Percentiles rank a stretch among this genome's conserved stretches.
phyloP scores from a whole-genome alignment of 2,888 invertebrate genomes.

The Tenthredo distinguenda region DNA sequence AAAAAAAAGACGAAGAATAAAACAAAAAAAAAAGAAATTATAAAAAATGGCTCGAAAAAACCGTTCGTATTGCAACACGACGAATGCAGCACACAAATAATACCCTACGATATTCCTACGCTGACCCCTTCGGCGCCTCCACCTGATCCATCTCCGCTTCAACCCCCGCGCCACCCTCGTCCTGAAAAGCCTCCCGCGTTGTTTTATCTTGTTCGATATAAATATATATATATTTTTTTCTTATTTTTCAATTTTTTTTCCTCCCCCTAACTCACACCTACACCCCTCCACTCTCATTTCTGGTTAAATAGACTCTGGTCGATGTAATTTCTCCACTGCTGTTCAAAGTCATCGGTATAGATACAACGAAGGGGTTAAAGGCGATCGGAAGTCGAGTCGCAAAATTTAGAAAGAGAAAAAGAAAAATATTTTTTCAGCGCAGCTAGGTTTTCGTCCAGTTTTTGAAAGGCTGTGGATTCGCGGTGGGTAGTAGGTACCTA shows the following conservation, averaged over 20 bases:
- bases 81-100: slow-evolving; percentile 78
- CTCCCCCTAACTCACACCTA: slow-evolving; percentile 63
- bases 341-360: slow-evolving; percentile 80
- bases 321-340: slow-evolving; percentile 85
- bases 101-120: slow-evolving; percentile 69
- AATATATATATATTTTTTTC: slow-evolving; percentile 35
- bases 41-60: slow-evolving; percentile 18
- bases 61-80: slow-evolving; percentile 75
- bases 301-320: slow-evolving; percentile 82
- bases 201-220: slow-evolving; percentile 60
- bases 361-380: neutral
- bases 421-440: neutral
- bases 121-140: slow-evolving; percentile 63
- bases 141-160: slow-evolving; percentile 42
- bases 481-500: neutral
- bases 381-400: neutral
- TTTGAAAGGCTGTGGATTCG: neutral
- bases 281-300: slow-evolving; percentile 76
- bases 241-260: slow-evolving; percentile 57
- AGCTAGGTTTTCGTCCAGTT: neutral
- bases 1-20: neutral
- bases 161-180: slow-evolving; percentile 12
- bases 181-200: slow-evolving; percentile 14
- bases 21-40: neutral
- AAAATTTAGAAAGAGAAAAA: neutral